Base-by-base conservation (phyloP, 2,113 vertebrate genomes). In the Corvus hawaiiensis region DNA sequence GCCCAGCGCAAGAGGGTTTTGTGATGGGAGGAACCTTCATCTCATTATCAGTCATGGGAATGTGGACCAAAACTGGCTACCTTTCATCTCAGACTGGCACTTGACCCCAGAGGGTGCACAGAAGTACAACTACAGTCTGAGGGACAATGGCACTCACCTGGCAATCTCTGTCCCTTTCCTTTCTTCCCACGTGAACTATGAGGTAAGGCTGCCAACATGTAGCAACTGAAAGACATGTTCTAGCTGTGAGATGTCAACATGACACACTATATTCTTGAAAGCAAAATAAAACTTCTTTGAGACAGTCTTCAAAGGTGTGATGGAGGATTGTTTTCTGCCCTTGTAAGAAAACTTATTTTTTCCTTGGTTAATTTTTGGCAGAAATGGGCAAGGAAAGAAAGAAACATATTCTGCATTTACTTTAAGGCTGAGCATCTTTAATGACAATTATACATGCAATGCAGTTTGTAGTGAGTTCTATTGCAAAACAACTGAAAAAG, bases 41-140 rank as follows among this genome's bases (percentile, higher is more conserved):
- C 61, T 98, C 41, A 7, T 78, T 33, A 46, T 97, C 15, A 43
- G 55, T 20, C 94, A 1, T 51, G 97, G 97, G 19, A 97, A 97
- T 4, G 88, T 96, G 61, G 96, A 96, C 62, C 89, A 93, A 61
- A 89, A 96, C 54, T 97, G 97, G 97, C 48, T 97, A 4, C 94
- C 93, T 16, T 97, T 96, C 32, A 74, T 97, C 88, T 97, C 95
- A 8, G 74, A 91, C 27, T 58, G 46, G 33, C 80, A 9, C 6
- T 27, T 97, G 43, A 97, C 90, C 6, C 68, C 48, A 35, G 91
- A 96, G 14, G 30, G n/a, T 62, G 93, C 63, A 2, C 86, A 86
- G 39, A 90, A 90, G 15, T 37, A 88, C 72, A 85, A 26, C 11
- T 96, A 96, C 13, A 35, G 27, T 33, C 39, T 96, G 54, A 87